Evolutionary conservation across 2,113 vertebrate species (phyloP), one percentile per base, ranked within the genome.

Genomic region (Nipponia nippon): DNA sequence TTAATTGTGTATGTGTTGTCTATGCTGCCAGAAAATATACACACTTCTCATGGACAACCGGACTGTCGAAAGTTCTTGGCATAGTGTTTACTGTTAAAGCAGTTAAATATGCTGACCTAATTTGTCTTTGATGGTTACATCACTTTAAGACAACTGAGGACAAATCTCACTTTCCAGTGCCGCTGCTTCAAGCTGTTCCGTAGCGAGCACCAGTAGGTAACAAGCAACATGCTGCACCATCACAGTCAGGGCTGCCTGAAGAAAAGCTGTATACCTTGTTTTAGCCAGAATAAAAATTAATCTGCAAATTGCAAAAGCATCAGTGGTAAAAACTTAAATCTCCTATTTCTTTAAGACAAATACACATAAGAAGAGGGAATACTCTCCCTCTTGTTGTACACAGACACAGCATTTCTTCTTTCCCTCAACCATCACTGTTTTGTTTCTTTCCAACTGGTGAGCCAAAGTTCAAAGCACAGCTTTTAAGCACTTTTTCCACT

Each of bases 111-210:
- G 53, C 58, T 95, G 92, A 88, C 95, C 95, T 94, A 58, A 92
- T 95, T 95, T 94, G 85, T 34, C 92, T 61, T 78, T 77, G 71
- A 55, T 81, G 67, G 59, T 83, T 92, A 90, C 76, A 90, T 93
- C 96, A 95, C 90, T 44, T 88, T 42, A 66, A 94, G 93, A 96
- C 87, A 92, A 53, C 90, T 38, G 87, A 97, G 96, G 93, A 95
- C 85, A 94, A 83, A 73, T n/a, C 50, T 80, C 82, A 71, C 73
- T 58, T 85, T 32, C 58, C 85, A 58, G 62, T 13, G 67, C 58
- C 29, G 32, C 79, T 26, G 70, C 49, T 85, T 77, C 92, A 90
- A 91, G 90, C 95, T 90, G 87, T 14, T 88, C 34, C 1, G 7
- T 2, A 73, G 82, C 63, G 36, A 83, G 59, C 58, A 80, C 27